Conservation (phyloP, 2,797 vertebrate species). For the Triplophysa yarkandensis region DNA sequence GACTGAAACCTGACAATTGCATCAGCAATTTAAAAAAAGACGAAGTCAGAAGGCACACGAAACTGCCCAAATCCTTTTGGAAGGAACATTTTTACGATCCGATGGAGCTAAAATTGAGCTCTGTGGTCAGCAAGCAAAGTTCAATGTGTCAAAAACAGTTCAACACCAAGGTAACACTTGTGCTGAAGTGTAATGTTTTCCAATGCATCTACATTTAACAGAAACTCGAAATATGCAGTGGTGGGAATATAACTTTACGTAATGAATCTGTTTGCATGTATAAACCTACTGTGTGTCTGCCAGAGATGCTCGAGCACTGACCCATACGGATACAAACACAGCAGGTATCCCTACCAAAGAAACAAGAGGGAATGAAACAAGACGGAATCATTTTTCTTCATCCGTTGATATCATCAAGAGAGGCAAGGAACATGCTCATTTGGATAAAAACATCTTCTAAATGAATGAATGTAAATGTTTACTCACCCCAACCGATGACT, state of each 20-base stretch:
- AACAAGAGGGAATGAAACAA: conserved; percentile 1
- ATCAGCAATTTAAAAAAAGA: conserved; percentile 1
- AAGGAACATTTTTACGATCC: not conserved
- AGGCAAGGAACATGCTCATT: not conserved
- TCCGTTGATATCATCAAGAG: not conserved
- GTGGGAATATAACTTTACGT: no score
- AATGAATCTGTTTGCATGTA: not conserved
- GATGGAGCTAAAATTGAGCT: not conserved
- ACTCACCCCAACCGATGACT: conserved; percentile 90
- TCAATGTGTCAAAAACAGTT: conserved; percentile 5
- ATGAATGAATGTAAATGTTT: no score
- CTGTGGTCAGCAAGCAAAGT: conserved; percentile 1
- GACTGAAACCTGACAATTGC: not conserved
- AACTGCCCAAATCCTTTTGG: conserved; percentile 25
- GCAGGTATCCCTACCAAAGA: conserved; percentile 81
- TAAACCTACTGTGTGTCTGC: conserved; percentile 89
- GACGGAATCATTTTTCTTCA: not conserved
- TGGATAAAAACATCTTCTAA: no score
- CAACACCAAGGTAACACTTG: conserved; percentile 2
- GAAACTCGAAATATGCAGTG: not conserved
- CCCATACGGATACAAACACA: conserved; percentile 90
- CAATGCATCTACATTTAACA: conserved; percentile 6
- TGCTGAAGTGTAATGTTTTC: not conserved
- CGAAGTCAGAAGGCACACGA: not conserved
- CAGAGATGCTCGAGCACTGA: conserved; percentile 85